Evolutionary conservation across 2,113 vertebrate genomes (phyloP), one percentile per base, ranked within the genome.

Genomic region (Chauna torquata): DNA sequence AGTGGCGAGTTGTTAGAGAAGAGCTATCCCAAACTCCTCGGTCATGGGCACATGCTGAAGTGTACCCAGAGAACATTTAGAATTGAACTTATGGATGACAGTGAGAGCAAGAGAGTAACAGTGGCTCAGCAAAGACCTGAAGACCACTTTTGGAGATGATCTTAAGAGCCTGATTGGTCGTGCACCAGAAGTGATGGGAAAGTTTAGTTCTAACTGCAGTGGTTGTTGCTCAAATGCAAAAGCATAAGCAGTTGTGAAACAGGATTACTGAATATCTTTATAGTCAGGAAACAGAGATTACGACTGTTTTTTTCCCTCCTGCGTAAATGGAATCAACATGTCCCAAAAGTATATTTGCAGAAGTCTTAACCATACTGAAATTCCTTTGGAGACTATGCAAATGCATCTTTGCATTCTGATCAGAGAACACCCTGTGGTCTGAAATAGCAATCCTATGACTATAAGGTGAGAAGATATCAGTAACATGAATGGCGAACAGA

Each of bases 381-480:
- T 77, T 82, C 19, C 30, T 68, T 70, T 59, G 36, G 50, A 82
- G 24, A 42, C 18, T 44, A 28, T 78, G 18, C 24, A 75, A 81
- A 25, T 65, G 2, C 25, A 50, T 62, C 4, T 75, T 34, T 62
- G 30, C n/a, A 28, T 78, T 79, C 27, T 90, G 24, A 79, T 9
- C 34, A 54, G 45, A 66, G 13, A 68, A n/a, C 9, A 82, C 8
- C 12, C 5, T 3, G 3, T 24, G 1, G 2, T 58, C 50, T 90
- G 32, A 82, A 82, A 82, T 12, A 82, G 27, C 30, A 79, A 13
- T 59, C 52, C 75, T 88, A 1, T 64, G 42, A 58, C n/a, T 13
- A 32, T 72, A 52, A 55, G 38, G 11, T 0, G 0, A 78, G 79
- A 68, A 88, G 32, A n/a, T 0, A 58, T 34, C 25, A 92, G 45